Evolutionary conservation across 2,888 invertebrate genomes (phyloP).

Genomic region (Rosalia funebris): DNA sequence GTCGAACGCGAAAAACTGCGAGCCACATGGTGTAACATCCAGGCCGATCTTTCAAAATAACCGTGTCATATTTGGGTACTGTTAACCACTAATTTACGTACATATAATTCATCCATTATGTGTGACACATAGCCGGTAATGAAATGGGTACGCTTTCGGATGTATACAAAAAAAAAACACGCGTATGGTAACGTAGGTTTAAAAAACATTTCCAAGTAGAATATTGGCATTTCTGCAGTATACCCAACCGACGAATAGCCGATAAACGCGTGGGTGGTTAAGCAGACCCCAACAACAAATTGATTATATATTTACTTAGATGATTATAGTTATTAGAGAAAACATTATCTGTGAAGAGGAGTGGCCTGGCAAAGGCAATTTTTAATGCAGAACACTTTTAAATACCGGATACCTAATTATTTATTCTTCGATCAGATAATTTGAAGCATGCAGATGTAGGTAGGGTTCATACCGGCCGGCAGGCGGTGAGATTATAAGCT

Average conservation of each 20-base stretch:
- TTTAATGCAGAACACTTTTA: slow-evolving; percentile 59
- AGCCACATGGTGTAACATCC: no score
- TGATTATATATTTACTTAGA: slow-evolving; percentile 66
- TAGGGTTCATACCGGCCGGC: slow-evolving; percentile 6
- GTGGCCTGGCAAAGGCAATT: slow-evolving; percentile 56
- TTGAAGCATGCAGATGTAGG: slow-evolving; percentile 26
- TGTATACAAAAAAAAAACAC: no score
- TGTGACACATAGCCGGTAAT: no score
- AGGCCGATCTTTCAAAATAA: no score
- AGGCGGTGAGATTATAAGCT: slow-evolving; percentile 7
- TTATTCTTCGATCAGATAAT: slow-evolving; percentile 50
- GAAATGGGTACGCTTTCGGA: no score
- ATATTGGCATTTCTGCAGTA: no score
- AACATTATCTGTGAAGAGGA: slow-evolving; percentile 64
- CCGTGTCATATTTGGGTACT: no score
- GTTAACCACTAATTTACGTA: no score
- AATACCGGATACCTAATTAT: slow-evolving; percentile 51
- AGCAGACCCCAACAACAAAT: slow-evolving; percentile 63
- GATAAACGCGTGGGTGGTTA: slow-evolving; percentile 56
- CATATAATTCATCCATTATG: no score
- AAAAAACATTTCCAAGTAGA: no score
- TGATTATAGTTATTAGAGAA: slow-evolving; percentile 66
- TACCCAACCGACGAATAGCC: slow-evolving; percentile 10
- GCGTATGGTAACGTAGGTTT: no score
- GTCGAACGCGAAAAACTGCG: no score